Conservation (phyloP, 2,113 vertebrate species). For the Malurus cyaneus region DNA sequence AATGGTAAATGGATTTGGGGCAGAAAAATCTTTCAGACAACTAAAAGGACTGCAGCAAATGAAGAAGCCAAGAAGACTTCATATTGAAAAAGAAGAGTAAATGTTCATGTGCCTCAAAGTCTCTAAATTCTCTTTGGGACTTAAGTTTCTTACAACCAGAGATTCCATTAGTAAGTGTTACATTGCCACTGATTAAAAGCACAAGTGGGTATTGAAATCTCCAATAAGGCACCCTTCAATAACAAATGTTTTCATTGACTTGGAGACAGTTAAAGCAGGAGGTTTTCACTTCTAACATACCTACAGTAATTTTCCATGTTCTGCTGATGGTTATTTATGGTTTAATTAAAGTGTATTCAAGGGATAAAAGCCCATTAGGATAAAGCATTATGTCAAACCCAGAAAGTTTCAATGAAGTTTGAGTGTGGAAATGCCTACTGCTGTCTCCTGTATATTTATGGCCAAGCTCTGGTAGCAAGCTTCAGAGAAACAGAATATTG, state of each 20-base stretch:
- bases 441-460: not conserved
- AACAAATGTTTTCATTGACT: not conserved
- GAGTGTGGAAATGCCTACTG: not conserved
- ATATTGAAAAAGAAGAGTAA: not conserved
- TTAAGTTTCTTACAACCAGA: not conserved
- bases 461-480: not conserved
- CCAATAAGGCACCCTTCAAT: not conserved
- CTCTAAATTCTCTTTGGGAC: not conserved
- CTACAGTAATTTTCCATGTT: constrained; percentile 13
- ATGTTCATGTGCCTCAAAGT: not conserved
- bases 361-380: not conserved
- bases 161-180: not conserved
- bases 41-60: not conserved
- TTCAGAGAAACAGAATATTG: not conserved
- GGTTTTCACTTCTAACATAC: not conserved
- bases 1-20: not conserved
- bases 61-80: not conserved
- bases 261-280: not conserved
- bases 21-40: not conserved
- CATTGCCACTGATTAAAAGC: not conserved
- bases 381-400: not conserved
- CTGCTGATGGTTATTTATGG: constrained; percentile 18
- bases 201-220: not conserved
- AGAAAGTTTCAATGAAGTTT: constrained; percentile 3
- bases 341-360: not conserved